Conservation (phyloP, 2,797 vertebrate species). For the Margarornis squamiger region DNA sequence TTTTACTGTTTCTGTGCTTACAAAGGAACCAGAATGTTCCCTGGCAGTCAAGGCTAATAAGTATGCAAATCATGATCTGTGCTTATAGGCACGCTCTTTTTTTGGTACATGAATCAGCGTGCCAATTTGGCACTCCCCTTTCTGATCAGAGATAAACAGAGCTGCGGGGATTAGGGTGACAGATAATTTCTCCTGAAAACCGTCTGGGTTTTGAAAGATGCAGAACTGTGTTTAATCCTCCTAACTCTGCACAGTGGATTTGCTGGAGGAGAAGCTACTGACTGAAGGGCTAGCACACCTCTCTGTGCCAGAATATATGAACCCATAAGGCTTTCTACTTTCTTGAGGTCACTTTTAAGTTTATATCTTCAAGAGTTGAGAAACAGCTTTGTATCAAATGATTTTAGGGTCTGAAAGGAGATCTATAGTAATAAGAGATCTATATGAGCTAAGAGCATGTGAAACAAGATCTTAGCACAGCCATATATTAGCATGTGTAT, state of each 20-base stretch:
- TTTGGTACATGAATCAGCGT: slow-evolving; percentile 44
- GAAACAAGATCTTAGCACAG: background rate
- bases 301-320: background rate
- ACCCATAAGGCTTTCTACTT: background rate
- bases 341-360: background rate
- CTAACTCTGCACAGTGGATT: background rate
- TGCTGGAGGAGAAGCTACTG: background rate
- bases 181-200: slow-evolving; percentile 44
- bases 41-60: slow-evolving; percentile 63
- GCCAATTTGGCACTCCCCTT: slow-evolving; percentile 61
- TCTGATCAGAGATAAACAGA: slow-evolving; percentile 62
- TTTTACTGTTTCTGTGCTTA: slow-evolving; percentile 64
- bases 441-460: background rate
- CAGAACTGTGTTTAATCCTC: background rate
- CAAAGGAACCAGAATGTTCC: slow-evolving; percentile 59
- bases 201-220: background rate
- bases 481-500: background rate
- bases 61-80: slow-evolving; percentile 65
- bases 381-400: background rate
- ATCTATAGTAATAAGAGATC: background rate
- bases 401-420: background rate
- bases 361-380: background rate
- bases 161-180: slow-evolving; percentile 47
- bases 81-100: slow-evolving; percentile 63
- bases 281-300: background rate